Base-by-base conservation (phyloP, 2,797 vertebrate genomes). In the Spinus pinus region DNA sequence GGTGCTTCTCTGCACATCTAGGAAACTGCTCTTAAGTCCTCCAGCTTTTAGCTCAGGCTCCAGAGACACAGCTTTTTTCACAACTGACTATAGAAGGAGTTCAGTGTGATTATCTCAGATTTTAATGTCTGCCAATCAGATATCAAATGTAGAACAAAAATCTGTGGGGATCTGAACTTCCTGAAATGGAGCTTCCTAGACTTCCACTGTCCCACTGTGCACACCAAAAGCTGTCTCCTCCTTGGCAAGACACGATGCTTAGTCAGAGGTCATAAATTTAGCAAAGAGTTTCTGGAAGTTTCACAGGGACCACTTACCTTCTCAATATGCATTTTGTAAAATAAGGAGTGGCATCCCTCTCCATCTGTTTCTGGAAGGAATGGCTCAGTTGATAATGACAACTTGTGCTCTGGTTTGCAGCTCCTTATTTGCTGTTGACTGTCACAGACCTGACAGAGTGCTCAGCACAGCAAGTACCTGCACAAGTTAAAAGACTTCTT, bases 151-250 rank as follows among this genome's bases (percentile, higher is more conserved):
- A 44, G 30, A 50, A 71, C 6, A 24, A 35, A 87, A 60, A 49
- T 2, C 18, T 67, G 9, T 37, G 13, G 14, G 7, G 14, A 65
- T 62, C 30, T 74, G 50, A 65, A 39, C 33, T 64, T 83, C 50
- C 46, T 83, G 14, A 81, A 74, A 23, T 6, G 18, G 18, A 88
- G 13, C 20, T 89, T 65, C 46, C 50, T 54, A 19, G 27, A 25
- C 20, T 78, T 85, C 30, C 49, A 44, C 17, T 12, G 42, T 41
- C n/a, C 31, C 0, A 0, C 46, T 50, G 11, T 50, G 23, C 0
- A 0, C 66, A 37, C 31, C 49, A 84, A 82, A 82, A 80, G 5
- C 27, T 79, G 20, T 49, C 18, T 42, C 27, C 17, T 86, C 31
- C 28, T 65, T 79, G 54, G n/a, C 66, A 92, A 50, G 54, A 57